Base-by-base conservation (phyloP, 2,797 vertebrate species). In the Lophura swinhoii region DNA sequence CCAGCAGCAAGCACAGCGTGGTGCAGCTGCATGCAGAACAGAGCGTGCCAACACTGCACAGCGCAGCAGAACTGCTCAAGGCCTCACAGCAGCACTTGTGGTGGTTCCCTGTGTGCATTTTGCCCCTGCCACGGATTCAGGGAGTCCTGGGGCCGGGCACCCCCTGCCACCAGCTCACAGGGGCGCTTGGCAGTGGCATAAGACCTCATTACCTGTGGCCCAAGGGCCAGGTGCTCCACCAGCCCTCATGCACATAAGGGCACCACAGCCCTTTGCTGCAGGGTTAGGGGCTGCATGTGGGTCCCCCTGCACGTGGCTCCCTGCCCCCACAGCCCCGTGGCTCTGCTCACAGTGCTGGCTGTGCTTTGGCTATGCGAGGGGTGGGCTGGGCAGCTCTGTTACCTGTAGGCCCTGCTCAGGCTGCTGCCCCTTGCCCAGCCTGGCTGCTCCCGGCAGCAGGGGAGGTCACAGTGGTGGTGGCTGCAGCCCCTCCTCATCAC, bases 101-200 rank as follows among this genome's bases (percentile, higher is more conserved):
- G 29, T 20, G 33, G 20, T 8, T 29, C 31, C 35, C 41, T 17
- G 9, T 2, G 5, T 3, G 1, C 23, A 15, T 29, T 43, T 9
- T 3, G n/a, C 21, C 53, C 1, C 9, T 1, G 14, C 37, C 35
- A 1, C 3, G 12, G 31, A 4, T 12, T 21, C 3, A 1, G 29
- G 35, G 60, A 24, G 33, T 35, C 46, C 67, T 81, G 41, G 0
- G 2, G 31, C 78, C 0, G 0, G 15, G 8, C 9, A 28, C 48
- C 3, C 0, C 10, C 48, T 63, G 71, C 41, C 43, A 14, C 16
- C 24, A 3, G 31, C 18, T 28, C 28, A 11, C 8, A 0, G 4
- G 6, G 14, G 21, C 2, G 13, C 10, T 14, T 37, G 35, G 49
- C 33, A 12, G 66, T 12, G 12, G 46, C 11, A 10, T 6, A 26